These are phyloP conservation scores for Henricia sp. DNA, from an alignment of 53 echinoderm and acorn worm genomes.

Conservation along the genomic window DNA sequence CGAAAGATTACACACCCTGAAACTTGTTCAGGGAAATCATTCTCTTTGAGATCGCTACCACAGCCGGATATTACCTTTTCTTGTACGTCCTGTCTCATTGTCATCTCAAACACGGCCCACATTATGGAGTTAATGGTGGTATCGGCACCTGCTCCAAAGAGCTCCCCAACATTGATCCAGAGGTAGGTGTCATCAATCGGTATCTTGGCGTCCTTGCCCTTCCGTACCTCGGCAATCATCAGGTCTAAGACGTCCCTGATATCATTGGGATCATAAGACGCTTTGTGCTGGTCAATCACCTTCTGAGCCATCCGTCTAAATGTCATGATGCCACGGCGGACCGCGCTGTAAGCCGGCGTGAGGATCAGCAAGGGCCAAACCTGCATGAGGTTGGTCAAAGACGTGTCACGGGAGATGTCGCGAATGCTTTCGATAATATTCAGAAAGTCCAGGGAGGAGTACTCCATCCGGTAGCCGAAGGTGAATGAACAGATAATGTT, in stretches of 20 bases:
- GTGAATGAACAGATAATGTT: conserved; percentile 59
- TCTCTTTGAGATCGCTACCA: too few relatives aligned
- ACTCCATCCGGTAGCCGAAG: conserved; percentile 58
- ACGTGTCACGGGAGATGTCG: conserved; percentile 37
- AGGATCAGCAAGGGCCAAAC: conserved; percentile 52
- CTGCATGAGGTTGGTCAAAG: conserved; percentile 51
- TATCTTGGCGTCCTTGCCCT: conserved; percentile 37
- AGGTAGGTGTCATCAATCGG: conserved; percentile 33
- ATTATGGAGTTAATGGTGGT: conserved; percentile 53
- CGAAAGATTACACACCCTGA: too few relatives aligned
- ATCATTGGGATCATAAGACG: conserved; percentile 46
- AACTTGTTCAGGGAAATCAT: too few relatives aligned
- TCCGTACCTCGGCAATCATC: conserved; percentile 41
- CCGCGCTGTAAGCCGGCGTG: conserved; percentile 38
- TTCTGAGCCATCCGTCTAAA: conserved; percentile 39
- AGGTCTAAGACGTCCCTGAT: conserved; percentile 54
- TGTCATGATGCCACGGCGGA: conserved; percentile 38
- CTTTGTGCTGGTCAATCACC: conserved; percentile 54
- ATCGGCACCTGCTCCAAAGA: conserved; percentile 57
- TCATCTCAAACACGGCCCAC: conserved; percentile 60
- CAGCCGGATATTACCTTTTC: too few relatives aligned
- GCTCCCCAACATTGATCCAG: conserved; percentile 48
- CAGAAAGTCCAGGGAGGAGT: conserved; percentile 19
- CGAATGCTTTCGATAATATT: conserved; percentile 47
- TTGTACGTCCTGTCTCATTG: conserved; percentile 32